Percentiles rank a stretch among this genome's conserved stretches.
Conservation (phyloP, 1,140 invertebrate genomes). For the Melipona quadrifasciata region DNA sequence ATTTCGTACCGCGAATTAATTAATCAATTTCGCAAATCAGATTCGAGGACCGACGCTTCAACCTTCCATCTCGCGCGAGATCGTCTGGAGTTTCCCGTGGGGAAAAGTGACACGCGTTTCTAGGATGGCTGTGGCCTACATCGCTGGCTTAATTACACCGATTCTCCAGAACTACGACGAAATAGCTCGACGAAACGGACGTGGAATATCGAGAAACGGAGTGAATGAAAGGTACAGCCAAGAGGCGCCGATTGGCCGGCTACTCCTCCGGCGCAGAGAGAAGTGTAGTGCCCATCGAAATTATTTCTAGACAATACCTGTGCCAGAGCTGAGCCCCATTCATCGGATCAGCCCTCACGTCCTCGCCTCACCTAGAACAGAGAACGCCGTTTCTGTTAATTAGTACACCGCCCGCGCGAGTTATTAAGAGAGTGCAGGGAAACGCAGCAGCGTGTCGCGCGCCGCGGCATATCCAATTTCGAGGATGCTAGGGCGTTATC, state of each 20-base stretch:
- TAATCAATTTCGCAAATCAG: too few species aligned
- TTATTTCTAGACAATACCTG: constrained; percentile 65
- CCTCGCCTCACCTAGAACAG: constrained; percentile 60
- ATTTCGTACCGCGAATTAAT: too few species aligned
- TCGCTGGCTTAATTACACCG: background rate
- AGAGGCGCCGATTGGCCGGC: background rate
- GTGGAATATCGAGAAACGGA: background rate
- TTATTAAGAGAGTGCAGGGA: constrained; percentile 59
- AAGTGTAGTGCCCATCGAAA: constrained; percentile 31
- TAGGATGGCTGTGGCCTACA: background rate
- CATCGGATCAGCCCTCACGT: constrained; percentile 61
- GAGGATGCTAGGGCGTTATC: constrained; percentile 30
- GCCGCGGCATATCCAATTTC: constrained; percentile 47
- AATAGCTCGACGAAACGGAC: background rate
- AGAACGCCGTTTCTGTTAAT: constrained; percentile 59
- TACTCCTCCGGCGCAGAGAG: background rate
- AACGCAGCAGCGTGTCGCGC: background rate
- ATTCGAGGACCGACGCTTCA: too few species aligned
- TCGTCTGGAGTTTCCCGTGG: too few species aligned
- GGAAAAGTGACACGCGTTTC: background rate
- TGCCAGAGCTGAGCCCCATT: constrained; percentile 57
- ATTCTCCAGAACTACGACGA: background rate
- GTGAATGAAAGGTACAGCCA: background rate
- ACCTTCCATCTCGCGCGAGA: background rate
- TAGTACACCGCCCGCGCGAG: constrained; percentile 54